Conservation (phyloP, 2,888 invertebrate genomes). For the Carabus problematicus region DNA sequence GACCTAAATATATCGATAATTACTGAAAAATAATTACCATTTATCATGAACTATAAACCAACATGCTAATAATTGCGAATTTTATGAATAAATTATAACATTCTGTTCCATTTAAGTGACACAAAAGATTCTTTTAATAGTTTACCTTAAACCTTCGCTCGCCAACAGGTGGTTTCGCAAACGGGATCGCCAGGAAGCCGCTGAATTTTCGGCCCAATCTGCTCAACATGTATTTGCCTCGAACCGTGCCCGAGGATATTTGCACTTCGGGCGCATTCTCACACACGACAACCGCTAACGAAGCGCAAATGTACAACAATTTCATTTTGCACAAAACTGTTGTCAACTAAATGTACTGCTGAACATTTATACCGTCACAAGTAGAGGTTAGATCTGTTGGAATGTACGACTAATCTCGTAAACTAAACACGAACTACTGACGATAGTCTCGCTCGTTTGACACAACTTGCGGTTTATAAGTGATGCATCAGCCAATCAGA, state of each 20-base stretch:
- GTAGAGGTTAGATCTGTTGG: neutral
- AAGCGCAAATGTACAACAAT: slow-evolving; percentile 4
- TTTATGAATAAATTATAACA: neutral
- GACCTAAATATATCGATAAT: no score
- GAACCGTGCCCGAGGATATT: slow-evolving; percentile 56
- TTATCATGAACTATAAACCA: no score
- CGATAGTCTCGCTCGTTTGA: no score
- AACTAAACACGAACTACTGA: no score
- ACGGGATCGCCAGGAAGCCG: slow-evolving; percentile 60
- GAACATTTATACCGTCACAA: neutral
- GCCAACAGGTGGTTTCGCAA: slow-evolving; percentile 56
- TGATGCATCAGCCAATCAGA: no score
- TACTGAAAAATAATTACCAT: no score
- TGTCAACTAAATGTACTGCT: neutral
- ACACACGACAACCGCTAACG: neutral
- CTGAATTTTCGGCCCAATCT: slow-evolving; percentile 58
- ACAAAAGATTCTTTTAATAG: neutral
- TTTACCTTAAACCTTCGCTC: slow-evolving; percentile 56
- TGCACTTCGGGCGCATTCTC: slow-evolving; percentile 49
- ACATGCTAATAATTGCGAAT: no score
- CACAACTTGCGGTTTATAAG: no score
- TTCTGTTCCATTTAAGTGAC: neutral
- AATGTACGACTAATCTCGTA: no score
- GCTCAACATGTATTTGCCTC: slow-evolving; percentile 56
- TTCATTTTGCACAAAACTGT: slow-evolving; percentile 4